Evolutionary conservation across 1,140 invertebrate genomes (phyloP), one percentile per base, ranked within the genome.

Genomic region (Drosophila nigromelanica): DNA sequence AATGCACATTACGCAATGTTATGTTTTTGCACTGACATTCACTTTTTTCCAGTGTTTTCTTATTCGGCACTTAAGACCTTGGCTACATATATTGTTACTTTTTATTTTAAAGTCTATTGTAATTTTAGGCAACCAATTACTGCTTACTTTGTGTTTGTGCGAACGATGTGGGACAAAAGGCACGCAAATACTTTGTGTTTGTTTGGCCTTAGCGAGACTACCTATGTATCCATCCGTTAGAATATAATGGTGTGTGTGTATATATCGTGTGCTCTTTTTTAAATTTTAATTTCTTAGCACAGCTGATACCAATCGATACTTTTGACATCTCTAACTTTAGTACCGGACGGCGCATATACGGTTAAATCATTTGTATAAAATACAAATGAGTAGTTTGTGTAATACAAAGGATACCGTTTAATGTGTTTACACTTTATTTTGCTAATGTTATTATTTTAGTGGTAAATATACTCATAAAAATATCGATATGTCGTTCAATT

Each of bases 1-100:
- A 73, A 76, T 85, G 81, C 81, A 10, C 33, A 89, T 86, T 86
- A 86, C 72, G 82, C 82, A 86, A 86, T 86, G 78, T 63, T 78
- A 52, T 83, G 76, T 64, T 83, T 81, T 80, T 63, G 58, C 43
- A 51, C 6, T 50, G 61, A 37, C 67, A 58, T 78, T 74, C n/a
- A 69, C 33, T 42, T 60, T 70, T 67, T 35, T 56, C 5, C 14
- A 54, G 33, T 40, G 5, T 24, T 12, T 21, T 15, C 59, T 18
- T 33, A 39, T n/a, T 30, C 12, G 37, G 12, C 14, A 27, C 4
- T 45, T 11, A 0, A 27, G 11, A n/a, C 5, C 11, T 18, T 4
- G 52, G 5, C 21, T 54, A 24, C 27, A 27, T 27, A 6, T 27
- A 18, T 8, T 39, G 1, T 3, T 12, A 30, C 33, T 60, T 35